A percentile compares a stretch with the other conserved stretches of the same genome.
Evolutionary conservation across 2,888 invertebrate species (phyloP).

Genomic region (Ophion ventricosus): DNA sequence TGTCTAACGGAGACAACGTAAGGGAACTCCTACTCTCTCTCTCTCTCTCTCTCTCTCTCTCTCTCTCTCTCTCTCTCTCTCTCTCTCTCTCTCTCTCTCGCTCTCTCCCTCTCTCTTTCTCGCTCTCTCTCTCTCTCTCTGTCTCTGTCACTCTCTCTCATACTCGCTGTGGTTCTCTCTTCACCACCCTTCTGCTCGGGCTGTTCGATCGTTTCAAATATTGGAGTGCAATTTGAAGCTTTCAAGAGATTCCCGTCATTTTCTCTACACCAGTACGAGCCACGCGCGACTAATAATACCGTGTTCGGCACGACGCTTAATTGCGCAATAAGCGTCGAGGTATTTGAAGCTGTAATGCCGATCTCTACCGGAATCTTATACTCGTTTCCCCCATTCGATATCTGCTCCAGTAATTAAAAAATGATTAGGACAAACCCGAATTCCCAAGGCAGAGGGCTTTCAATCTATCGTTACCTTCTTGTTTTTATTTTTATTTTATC

Average conservation of each 20-base stretch:
- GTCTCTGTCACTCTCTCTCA: not conserved
- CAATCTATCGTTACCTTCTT: slow-evolving; percentile 19
- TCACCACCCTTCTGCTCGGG: too few species aligned
- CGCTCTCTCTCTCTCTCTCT: not conserved
- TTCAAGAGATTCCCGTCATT: slow-evolving; percentile 34
- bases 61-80: too few species aligned
- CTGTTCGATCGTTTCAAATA: slow-evolving; percentile 41
- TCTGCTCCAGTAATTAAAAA: slow-evolving; percentile 59
- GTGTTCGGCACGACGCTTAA: slow-evolving; percentile 49
- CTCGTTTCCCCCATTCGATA: slow-evolving; percentile 49
- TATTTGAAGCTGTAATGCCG: slow-evolving; percentile 51
- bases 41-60: not conserved
- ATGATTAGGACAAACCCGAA: slow-evolving; percentile 42
- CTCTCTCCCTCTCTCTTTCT: not conserved
- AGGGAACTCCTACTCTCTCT: not conserved
- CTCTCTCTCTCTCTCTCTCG: not conserved
- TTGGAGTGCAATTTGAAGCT: slow-evolving; percentile 55
- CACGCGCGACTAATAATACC: slow-evolving; percentile 46
- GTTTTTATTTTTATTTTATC: slow-evolving; percentile 4
- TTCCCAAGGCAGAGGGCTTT: slow-evolving; percentile 6
- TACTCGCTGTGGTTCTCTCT: too few species aligned
- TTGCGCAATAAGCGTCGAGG: slow-evolving; percentile 60
- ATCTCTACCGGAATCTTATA: slow-evolving; percentile 49
- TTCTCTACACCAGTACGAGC: slow-evolving; percentile 21
- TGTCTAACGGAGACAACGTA: not conserved